Base-by-base conservation (phyloP, 2,888 invertebrate species). In the Drosophila robusta region DNA sequence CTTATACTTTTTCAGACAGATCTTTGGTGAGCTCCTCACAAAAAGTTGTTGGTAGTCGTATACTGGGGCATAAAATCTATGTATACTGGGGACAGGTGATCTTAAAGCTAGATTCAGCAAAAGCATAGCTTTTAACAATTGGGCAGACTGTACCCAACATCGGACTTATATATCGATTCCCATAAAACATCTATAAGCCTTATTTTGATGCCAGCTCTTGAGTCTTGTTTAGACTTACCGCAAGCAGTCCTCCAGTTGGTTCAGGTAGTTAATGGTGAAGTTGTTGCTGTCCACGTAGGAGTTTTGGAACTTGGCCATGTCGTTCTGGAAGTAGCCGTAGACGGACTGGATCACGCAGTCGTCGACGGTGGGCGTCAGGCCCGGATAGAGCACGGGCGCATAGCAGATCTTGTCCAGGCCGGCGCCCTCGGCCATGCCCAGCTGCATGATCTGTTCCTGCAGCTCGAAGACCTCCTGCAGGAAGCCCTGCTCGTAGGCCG, bases 331-430 rank as follows among this genome's bases (percentile, higher is more conserved):
- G 90, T 96, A 98, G 26, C 97, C 96, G 79, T 96, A 94, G 18
- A 96, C 93, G 49, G 97, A 97, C 93, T 97, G 96, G 2, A 96
- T 94, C 0, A 96, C 94, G 90, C 99, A 99, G 44, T 95, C 93
- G 0, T 94, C 91, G 0, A 95, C 73, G 0, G 92, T 93, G 39
- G 93, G 91, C 2, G 93, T 93, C 0, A 93, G 93, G 0, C 94
- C 94, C 52, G 95, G 95, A 58, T 94, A 93, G 0, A 94, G 94
- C 73, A 98, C 93, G 0, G 99, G 99, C 6, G 97, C 95, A 91
- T 95, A 97, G 90, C 99, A 99, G 39, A 98, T 95, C 75, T 95
- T 95, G 54, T 94, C 93, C 34, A 95, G 83, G 2, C 94, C 95
- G 16, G 93, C 93, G 38, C 92, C 93, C 1, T 93, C 93, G 0